Conservation (phyloP, 2,113 vertebrate species). For the Eulemur rufifrons region DNA sequence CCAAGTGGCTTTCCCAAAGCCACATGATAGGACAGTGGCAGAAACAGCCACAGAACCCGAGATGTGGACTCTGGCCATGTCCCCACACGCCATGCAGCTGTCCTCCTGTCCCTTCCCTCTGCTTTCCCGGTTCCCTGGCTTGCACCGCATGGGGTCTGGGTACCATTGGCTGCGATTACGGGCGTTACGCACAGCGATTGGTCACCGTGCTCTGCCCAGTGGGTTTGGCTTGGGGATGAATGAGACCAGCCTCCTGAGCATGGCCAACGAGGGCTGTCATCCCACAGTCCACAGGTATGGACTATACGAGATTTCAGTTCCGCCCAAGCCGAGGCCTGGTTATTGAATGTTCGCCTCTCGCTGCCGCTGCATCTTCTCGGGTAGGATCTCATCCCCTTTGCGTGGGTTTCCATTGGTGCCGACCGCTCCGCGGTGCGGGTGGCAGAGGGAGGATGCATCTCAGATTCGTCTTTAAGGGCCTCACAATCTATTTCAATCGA, state of each 20-base stretch:
- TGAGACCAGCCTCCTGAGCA: accelerated
- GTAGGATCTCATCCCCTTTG: accelerated
- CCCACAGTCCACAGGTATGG: accelerated
- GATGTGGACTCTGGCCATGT: no score
- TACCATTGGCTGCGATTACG: accelerated
- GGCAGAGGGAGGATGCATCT: accelerated
- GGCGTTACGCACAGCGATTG: accelerated
- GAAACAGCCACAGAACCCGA: no score
- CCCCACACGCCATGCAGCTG: neutral
- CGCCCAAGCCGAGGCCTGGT: accelerated
- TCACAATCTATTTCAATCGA: accelerated
- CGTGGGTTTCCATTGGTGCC: accelerated
- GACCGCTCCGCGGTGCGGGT: accelerated
- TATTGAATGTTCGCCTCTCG: accelerated
- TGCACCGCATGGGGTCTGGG: accelerated
- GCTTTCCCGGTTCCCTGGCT: neutral
- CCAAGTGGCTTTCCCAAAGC: no score
- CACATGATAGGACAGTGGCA: no score
- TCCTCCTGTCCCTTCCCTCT: no score
- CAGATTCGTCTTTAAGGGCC: neutral
- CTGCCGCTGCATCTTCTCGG: accelerated
- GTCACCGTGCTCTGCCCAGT: accelerated
- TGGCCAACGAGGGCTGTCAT: accelerated
- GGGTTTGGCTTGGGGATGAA: neutral
- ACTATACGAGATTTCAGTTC: accelerated